Conservation (phyloP, 2,797 vertebrate genomes). For the Otolemur crassicaudatus region DNA sequence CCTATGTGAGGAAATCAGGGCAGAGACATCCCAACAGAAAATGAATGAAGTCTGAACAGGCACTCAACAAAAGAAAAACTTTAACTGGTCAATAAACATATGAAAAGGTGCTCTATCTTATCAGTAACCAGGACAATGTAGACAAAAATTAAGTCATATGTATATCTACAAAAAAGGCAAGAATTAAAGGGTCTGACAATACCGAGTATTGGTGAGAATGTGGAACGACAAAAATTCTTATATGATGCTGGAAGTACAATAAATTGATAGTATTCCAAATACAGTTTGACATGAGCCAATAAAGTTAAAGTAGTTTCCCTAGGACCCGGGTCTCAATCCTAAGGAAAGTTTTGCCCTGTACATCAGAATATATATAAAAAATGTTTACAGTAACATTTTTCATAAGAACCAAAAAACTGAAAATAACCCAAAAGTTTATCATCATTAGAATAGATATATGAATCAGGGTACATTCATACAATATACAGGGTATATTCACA, state of each 20-base stretch:
- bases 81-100: constrained; percentile 11
- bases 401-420: not conserved
- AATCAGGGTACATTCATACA: not conserved
- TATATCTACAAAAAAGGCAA: not conserved
- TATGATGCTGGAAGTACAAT: not conserved
- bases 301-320: not conserved
- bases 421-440: constrained; percentile 43
- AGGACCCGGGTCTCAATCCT: not conserved
- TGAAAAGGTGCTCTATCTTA: constrained; percentile 25
- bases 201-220: not conserved
- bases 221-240: not conserved
- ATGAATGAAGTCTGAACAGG: not conserved
- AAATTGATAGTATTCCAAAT: not conserved
- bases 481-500: not conserved
- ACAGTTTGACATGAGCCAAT: not conserved
- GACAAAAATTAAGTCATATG: not conserved
- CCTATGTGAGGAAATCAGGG: not conserved
- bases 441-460: not conserved
- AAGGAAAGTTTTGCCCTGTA: not conserved
- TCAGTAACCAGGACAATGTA: constrained; percentile 16
- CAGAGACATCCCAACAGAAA: constrained; percentile 27
- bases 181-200: constrained; percentile 33
- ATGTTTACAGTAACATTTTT: constrained; percentile 32
- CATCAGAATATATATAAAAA: not conserved
- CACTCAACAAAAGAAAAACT: not conserved